Evolutionary conservation across 2,113 vertebrate genomes (phyloP).

Genomic region (Galbula dea): DNA sequence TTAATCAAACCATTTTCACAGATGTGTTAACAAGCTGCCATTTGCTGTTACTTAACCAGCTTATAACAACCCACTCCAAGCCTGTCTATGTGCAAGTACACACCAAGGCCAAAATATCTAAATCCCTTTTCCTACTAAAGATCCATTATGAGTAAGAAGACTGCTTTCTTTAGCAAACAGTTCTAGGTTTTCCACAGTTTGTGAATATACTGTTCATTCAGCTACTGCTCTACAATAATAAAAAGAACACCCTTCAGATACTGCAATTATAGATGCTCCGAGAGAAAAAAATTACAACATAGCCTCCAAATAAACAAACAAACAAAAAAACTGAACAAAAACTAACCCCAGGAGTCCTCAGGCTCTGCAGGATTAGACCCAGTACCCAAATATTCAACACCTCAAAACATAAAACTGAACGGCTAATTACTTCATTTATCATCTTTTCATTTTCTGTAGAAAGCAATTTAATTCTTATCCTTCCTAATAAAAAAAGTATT

Average conservation of each 20-base stretch:
- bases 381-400: conserved; percentile 41
- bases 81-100: background rate
- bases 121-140: background rate
- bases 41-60: background rate
- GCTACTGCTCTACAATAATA: background rate
- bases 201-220: conserved; percentile 22
- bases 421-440: conserved; percentile 76
- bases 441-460: conserved; percentile 72
- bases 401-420: conserved; percentile 50
- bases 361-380: background rate
- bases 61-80: background rate
- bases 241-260: background rate
- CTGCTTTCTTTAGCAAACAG: background rate
- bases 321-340: background rate
- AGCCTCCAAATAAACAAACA: background rate
- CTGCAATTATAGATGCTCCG: background rate
- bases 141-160: background rate
- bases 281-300: background rate
- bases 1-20: background rate
- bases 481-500: conserved; percentile 70
- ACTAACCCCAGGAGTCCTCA: background rate
- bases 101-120: background rate
- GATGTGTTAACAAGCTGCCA: background rate
- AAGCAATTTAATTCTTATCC: conserved; percentile 75
- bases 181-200: background rate